A percentile compares a stretch with the other conserved stretches of the same genome.
Conservation (phyloP, 2,888 invertebrate species). For the Patella depressa region DNA sequence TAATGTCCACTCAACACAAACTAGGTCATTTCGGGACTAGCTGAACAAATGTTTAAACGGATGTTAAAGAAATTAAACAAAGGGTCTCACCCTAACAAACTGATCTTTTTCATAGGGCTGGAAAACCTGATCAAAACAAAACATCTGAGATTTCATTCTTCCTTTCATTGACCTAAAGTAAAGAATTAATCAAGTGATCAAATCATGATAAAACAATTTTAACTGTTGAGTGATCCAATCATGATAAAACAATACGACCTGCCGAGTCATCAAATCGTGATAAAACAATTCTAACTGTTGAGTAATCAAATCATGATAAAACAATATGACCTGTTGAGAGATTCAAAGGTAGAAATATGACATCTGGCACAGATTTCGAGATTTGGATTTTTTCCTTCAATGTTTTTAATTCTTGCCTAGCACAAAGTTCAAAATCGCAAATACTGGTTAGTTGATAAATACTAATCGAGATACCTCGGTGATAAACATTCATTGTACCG, state of each 20-base stretch:
- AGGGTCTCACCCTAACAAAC: slow-evolving; percentile 60
- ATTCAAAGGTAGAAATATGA: not conserved
- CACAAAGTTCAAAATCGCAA: not conserved
- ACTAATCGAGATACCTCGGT: no score
- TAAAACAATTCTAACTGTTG: not conserved
- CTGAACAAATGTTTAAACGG: no score
- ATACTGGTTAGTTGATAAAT: no score
- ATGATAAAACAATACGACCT: not conserved
- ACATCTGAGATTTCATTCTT: slow-evolving; percentile 62
- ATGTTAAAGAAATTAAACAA: not conserved
- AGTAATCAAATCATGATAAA: not conserved
- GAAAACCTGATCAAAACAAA: slow-evolving; percentile 68
- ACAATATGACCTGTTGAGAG: no score
- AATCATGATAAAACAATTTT: not conserved
- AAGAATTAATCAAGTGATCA: slow-evolving; percentile 9
- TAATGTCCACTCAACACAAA: no score
- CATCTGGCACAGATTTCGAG: not conserved
- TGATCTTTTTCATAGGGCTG: slow-evolving; percentile 66
- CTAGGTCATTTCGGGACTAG: no score
- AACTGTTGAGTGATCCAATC: not conserved
- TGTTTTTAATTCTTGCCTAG: not conserved
- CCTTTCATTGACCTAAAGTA: slow-evolving; percentile 67
- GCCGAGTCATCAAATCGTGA: not conserved
- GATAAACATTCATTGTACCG: no score
- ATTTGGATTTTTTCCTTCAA: not conserved